A percentile compares a stretch with the other conserved stretches of the same genome.
Evolutionary conservation across 1,140 invertebrate species (phyloP).

Genomic region (Amyelois transitella): DNA sequence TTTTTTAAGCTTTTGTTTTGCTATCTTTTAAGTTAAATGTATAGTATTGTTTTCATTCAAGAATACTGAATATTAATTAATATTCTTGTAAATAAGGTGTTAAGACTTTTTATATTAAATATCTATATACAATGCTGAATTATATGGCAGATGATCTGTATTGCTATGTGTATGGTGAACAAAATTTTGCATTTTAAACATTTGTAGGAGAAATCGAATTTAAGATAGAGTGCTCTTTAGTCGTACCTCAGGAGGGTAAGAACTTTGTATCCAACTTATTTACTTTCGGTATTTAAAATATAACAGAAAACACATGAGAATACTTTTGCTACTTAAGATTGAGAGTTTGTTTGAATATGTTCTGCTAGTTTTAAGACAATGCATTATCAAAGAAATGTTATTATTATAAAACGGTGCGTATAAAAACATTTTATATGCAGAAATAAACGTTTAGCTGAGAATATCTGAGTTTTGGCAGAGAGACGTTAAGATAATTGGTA

Average conservation of each 20-base stretch:
- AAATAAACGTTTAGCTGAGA: not conserved
- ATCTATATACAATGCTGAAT: no score
- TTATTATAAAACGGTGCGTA: no score
- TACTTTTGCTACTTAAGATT: constrained; percentile 15
- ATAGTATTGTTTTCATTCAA: not conserved
- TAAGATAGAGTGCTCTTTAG: constrained; percentile 39
- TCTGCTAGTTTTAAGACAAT: not conserved
- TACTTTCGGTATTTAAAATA: constrained; percentile 55
- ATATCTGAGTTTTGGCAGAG: not conserved
- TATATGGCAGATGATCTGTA: not conserved
- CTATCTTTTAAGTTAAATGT: no score
- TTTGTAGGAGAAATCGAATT: constrained; percentile 12
- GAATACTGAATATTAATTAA: not conserved
- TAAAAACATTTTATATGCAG: no score
- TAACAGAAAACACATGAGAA: constrained; percentile 19
- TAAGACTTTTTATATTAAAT: no score
- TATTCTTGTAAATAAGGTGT: no score
- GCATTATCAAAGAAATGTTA: not conserved
- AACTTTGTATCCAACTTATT: constrained; percentile 44
- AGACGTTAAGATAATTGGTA: not conserved
- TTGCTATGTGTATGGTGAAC: not conserved
- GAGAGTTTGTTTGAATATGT: constrained; percentile 6
- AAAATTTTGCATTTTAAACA: not conserved
- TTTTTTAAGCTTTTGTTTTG: no score
- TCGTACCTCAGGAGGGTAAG: constrained; percentile 36